Conservation (phyloP, 2,113 vertebrate genomes). For the Tetrax tetrax region DNA sequence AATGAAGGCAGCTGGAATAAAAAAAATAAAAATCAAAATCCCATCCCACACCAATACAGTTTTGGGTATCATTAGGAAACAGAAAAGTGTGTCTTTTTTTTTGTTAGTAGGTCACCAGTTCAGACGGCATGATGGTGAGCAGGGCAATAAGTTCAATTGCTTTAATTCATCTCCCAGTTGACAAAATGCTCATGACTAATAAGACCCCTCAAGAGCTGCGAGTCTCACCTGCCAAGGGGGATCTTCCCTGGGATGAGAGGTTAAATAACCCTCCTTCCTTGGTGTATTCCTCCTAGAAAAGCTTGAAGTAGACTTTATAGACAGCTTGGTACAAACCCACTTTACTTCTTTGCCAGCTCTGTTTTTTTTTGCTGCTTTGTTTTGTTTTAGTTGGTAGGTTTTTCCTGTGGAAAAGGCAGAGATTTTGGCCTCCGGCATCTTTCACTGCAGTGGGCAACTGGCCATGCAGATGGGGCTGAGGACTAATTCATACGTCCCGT, state of each 20-base stretch:
- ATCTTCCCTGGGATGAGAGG: not conserved
- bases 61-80: not conserved
- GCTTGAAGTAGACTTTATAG: not conserved
- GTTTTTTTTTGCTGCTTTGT: not conserved
- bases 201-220: accelerated
- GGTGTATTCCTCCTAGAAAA: not conserved
- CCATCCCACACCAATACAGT: no score
- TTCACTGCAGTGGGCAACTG: not conserved
- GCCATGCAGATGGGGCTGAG: not conserved
- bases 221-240: not conserved
- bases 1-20: not conserved
- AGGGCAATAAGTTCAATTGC: not conserved
- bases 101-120: not conserved
- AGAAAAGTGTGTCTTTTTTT: not conserved
- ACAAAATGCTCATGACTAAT: not conserved
- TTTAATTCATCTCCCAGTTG: not conserved
- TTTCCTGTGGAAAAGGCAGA: not conserved
- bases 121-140: not conserved
- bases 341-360: not conserved
- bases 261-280: not conserved
- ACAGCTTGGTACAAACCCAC: not conserved
- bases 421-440: not conserved
- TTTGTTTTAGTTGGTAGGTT: not conserved
- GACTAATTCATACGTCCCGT: not conserved
- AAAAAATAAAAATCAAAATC: not conserved